Evolutionary conservation across 2,888 invertebrate species (phyloP).

Genomic region (Aphelenchoides bicaudatus): DNA sequence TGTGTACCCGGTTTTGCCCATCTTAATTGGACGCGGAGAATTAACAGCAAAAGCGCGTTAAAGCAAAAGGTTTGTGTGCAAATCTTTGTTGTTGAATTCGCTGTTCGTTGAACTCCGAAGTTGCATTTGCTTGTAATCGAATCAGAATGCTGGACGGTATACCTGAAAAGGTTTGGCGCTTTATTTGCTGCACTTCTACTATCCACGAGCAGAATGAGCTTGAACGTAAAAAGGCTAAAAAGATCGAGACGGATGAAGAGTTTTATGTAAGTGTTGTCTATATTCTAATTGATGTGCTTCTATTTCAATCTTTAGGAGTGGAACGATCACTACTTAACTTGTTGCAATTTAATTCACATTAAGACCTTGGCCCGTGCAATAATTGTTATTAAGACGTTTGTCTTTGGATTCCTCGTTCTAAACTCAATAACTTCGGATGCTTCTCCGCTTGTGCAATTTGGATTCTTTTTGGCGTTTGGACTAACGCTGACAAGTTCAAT

Average conservation of each 20-base stretch:
- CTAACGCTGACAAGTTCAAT: constrained; percentile 13
- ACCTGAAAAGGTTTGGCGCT: too few species aligned
- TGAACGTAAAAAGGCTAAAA: neutral
- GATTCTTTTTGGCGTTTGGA: constrained; percentile 18
- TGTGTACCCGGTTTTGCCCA: too few species aligned
- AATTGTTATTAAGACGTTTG: constrained; percentile 11
- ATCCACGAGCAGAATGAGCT: constrained; percentile 7
- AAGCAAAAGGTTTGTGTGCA: too few species aligned
- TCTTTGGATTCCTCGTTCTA: constrained; percentile 6
- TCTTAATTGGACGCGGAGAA: too few species aligned
- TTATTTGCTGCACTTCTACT: constrained; percentile 5
- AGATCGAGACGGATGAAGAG: constrained; percentile 5
- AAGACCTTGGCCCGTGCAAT: constrained; percentile 7
- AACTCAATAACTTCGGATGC: constrained; percentile 3
- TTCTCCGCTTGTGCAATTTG: constrained; percentile 11
- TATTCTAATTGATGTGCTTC: constrained; percentile 1
- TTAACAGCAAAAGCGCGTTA: too few species aligned
- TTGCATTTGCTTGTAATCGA: too few species aligned
- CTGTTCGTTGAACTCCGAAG: too few species aligned
- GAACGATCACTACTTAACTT: constrained; percentile 25
- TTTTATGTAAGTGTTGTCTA: constrained; percentile 6
- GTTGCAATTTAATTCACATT: constrained; percentile 16
- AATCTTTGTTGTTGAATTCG: too few species aligned
- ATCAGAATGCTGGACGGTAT: too few species aligned
- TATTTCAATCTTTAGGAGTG: neutral